Evolutionary conservation across 2,797 vertebrate species (phyloP), one percentile per base, ranked within the genome.

Genomic region (Eupleurogrammus muticus): DNA sequence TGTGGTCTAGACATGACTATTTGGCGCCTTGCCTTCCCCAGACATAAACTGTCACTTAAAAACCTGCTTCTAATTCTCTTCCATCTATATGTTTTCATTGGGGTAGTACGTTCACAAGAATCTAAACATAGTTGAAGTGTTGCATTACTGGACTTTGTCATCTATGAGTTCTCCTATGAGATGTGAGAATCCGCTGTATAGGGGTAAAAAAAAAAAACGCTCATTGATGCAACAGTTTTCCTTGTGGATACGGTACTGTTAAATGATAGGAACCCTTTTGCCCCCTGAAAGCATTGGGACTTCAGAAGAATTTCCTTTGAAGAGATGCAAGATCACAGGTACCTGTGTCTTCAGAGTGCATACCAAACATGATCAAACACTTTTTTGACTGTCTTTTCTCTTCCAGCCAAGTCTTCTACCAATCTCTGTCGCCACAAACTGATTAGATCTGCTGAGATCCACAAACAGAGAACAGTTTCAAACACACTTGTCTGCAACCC

Each of bases 381-480:
- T 83, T 70, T 77, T 44, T 66, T 57, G 74, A 78, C 79, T 80
- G 75, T 79, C 58, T 85, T 58, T 73, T 80, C 84, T 89, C 56
- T 72, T 85, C 62, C 66, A 76, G 82, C 84, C 77, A 85, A 82
- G 84, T 82, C 75, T 62, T 87, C 75, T 78, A 83, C 87, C 73
- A 81, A 80, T 87, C 84, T 87, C 77, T 71, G 86, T 88, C 32
- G 69, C 83, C 75, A 71, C 70, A 61, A 75, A 81, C 86, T 86
- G 90, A 93, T 91, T 91, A 87, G 84, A 91, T 92, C 88, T 83
- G 50, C 79, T 46, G 57, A 86, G 87, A 86, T 89, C 80, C 79
- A 73, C 73, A 81, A 90, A 81, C 77, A 88, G 73, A 79, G 80
- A 83, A 78, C 77, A 64, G 69, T 90, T 89, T 89, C 82, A 89